Evolutionary conservation across 2,113 vertebrate genomes (phyloP).

Genomic region (Nematolebias whitei): DNA sequence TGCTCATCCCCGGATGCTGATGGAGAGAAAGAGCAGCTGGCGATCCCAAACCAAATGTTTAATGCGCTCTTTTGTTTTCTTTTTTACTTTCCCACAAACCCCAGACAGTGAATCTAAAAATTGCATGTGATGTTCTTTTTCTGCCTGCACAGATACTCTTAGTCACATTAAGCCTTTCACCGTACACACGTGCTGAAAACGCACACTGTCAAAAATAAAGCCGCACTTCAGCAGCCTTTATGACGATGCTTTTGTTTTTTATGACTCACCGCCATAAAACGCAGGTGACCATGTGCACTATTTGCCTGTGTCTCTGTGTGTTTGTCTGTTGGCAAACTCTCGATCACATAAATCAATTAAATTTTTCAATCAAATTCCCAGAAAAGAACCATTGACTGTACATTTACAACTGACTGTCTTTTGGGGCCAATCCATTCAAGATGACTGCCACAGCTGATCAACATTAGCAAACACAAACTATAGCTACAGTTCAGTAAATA

Average conservation of each 20-base stretch:
- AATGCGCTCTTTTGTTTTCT: constrained; percentile 36
- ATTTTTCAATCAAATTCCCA: too few species aligned
- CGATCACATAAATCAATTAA: too few species aligned
- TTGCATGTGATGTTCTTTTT: constrained; percentile 50
- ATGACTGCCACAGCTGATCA: too few species aligned
- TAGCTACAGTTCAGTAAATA: too few species aligned
- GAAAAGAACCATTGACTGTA: too few species aligned
- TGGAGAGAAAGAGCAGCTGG: constrained; percentile 44
- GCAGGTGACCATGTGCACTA: too few species aligned
- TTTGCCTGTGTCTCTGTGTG: too few species aligned
- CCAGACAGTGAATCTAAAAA: constrained; percentile 54
- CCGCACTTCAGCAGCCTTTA: constrained; percentile 6
- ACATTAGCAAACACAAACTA: too few species aligned
- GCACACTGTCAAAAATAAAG: neutral
- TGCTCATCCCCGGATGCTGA: constrained; percentile 48
- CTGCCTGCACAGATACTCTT: constrained; percentile 41
- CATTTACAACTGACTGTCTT: too few species aligned
- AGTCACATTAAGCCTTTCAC: constrained; percentile 6
- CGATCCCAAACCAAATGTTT: constrained; percentile 53
- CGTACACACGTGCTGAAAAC: constrained; percentile 8
- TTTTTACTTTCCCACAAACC: neutral
- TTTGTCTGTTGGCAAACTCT: too few species aligned
- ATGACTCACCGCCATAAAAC: neutral
- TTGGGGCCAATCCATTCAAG: too few species aligned
- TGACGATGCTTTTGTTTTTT: neutral